Conservation (phyloP, 2,888 invertebrate species). For the Platycheirus rosarum region DNA sequence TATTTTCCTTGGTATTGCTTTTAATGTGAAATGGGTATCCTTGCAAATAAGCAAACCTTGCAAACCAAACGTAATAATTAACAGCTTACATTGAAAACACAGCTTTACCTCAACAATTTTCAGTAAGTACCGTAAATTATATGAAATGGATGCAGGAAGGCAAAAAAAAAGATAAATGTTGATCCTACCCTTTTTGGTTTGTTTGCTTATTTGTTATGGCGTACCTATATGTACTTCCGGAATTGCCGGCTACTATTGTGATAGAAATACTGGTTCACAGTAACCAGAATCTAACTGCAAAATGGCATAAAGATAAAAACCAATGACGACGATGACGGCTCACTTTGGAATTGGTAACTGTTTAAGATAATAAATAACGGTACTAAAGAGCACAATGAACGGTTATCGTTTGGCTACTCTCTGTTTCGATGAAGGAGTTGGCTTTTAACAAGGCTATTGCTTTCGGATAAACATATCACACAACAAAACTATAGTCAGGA, state of each 20-base stretch:
- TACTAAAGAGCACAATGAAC: conserved; percentile 23
- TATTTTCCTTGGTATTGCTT: too few species aligned
- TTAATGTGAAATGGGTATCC: too few species aligned
- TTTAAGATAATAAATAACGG: conserved; percentile 58
- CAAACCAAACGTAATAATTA: not conserved
- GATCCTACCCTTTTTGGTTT: conserved; percentile 1
- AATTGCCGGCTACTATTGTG: not conserved
- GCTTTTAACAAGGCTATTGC: conserved; percentile 18
- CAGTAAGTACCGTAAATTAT: conserved; percentile 1
- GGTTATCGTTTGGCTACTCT: conserved; percentile 6
- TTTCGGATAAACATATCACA: conserved; percentile 10
- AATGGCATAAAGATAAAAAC: conserved; percentile 52
- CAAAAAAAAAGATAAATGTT: conserved; percentile 11
- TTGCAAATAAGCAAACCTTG: too few species aligned
- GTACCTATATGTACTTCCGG: not conserved
- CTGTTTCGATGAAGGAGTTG: conserved; percentile 2
- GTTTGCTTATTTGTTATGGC: conserved; percentile 3
- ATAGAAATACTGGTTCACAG: not conserved
- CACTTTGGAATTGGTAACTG: conserved; percentile 52
- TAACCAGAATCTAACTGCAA: conserved; percentile 37
- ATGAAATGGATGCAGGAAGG: conserved; percentile 14
- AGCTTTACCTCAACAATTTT: not conserved
- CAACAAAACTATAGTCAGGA: conserved; percentile 3
- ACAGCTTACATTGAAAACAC: not conserved
- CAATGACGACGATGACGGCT: conserved; percentile 57